Evolutionary conservation across 1,140 invertebrate genomes (phyloP).

Genomic region (Panagrolaimus sp.): DNA sequence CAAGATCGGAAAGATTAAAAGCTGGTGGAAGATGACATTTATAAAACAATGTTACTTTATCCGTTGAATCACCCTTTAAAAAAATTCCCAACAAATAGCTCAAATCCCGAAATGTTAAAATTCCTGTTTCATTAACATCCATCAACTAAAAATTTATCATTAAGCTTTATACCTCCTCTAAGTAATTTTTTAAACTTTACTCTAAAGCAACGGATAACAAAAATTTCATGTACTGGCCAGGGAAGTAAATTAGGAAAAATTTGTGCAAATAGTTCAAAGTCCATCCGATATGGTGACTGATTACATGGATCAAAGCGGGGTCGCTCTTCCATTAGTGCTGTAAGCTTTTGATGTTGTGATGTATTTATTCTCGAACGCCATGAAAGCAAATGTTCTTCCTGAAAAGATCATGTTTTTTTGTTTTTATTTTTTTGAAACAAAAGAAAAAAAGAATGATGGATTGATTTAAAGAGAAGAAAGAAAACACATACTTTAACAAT

Average conservation of each 20-base stretch:
- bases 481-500: slow-evolving; percentile 59
- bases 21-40: slow-evolving; percentile 81
- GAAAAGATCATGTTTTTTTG: slow-evolving; percentile 17
- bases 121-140: slow-evolving; percentile 47
- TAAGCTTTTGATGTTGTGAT: slow-evolving; percentile 20
- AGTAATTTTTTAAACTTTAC: too few species aligned
- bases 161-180: too few species aligned
- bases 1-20: slow-evolving; percentile 68
- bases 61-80: slow-evolving; percentile 48
- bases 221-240: slow-evolving; percentile 75
- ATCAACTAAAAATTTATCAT: slow-evolving; percentile 45
- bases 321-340: slow-evolving; percentile 26
- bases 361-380: slow-evolving; percentile 58
- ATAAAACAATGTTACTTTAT: slow-evolving; percentile 71
- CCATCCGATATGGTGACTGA: slow-evolving; percentile 75
- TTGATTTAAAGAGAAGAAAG: slow-evolving; percentile 6
- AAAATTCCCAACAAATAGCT: slow-evolving; percentile 57
- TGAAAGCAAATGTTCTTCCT: slow-evolving; percentile 68
- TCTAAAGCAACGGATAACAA: slow-evolving; percentile 66
- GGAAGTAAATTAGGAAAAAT: slow-evolving; percentile 77
- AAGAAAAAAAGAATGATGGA: slow-evolving; percentile 15
- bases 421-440: too few species aligned
- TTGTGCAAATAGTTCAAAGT: slow-evolving; percentile 81
- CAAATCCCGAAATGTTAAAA: slow-evolving; percentile 59
- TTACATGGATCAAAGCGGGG: slow-evolving; percentile 43